Conservation (phyloP, 2,113 vertebrate genomes). For the Phocoena sinus region DNA sequence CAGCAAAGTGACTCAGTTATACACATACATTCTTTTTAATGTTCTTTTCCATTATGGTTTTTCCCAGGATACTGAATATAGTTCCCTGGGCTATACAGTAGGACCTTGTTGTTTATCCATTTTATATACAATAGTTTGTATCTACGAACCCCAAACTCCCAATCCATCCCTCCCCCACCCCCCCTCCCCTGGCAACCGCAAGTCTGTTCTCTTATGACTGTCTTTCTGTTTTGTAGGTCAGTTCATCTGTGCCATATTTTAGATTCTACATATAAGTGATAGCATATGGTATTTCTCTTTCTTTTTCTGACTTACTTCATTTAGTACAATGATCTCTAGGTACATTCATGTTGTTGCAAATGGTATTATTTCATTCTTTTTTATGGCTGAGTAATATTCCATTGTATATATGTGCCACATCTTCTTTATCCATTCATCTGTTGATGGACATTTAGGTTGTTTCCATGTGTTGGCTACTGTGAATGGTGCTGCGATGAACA, state of each 20-base stretch:
- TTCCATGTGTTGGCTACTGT: neutral
- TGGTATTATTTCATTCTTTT: neutral
- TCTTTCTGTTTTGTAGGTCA: too few relatives aligned
- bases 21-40: too few relatives aligned
- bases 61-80: neutral
- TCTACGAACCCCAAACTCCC: neutral
- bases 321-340: neutral
- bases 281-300: neutral
- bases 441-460: neutral
- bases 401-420: rapidly evolving
- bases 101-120: neutral
- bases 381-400: neutral
- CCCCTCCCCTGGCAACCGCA: neutral
- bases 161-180: neutral
- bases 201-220: neutral
- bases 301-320: neutral
- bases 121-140: neutral
- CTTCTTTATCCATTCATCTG: neutral
- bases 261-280: neutral
- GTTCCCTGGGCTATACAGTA: neutral
- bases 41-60: neutral
- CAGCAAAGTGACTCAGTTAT: neutral
- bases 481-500: neutral
- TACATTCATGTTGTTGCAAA: neutral
- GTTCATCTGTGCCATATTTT: neutral